Base-by-base conservation (phyloP, 2,113 vertebrate genomes). In the Pygoscelis antarcticus region DNA sequence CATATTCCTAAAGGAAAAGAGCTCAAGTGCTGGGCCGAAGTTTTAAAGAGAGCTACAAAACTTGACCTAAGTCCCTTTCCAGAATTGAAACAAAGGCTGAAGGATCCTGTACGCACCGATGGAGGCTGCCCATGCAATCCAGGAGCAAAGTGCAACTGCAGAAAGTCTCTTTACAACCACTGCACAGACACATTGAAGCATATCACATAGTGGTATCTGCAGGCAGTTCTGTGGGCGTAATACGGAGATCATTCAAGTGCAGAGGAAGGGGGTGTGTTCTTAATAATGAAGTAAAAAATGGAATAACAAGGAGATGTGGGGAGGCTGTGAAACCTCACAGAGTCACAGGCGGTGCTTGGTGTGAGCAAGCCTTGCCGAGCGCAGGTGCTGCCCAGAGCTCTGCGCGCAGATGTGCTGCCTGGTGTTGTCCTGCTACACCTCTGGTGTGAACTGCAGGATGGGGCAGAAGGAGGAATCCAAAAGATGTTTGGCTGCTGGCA, bases 131-230 rank as follows among this genome's bases (percentile, higher is more conserved):
- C 9, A 11, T 7, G 19, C 20, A 71, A 27, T 27, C 30, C 71
- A 47, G 54, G 42, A 72, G 47, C 51, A 52, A 25, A 40, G 20
- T 12, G 36, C 4, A 34, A 18, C 26, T 29, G 30, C 34, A 25
- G 40, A 19, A 80, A 47, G 6, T 4, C 23, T 74, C 52, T 74
- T 40, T 13, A n/a, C 22, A 65, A 11, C 15, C 68, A 21, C 30
- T 29, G 16, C 57, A 11, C 2, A 26, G 44, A 5, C 0, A 1
- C 1, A 0, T 6, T 60, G 32, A 44, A 27, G 47, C 3, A 4
- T n/a, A 6, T 25, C 47, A 30, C 0, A 1, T 4, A 7, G 32
- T 2, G n/a, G 21, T 17, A 14, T 7, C 52, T n/a, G 30, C 22
- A 62, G 61, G 10, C 15, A n/a, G 5, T 5, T 82, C 60, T 4